Percentiles rank a stretch among this genome's conserved stretches.
phyloP scores from a whole-genome alignment of 2,113 vertebrate species.

The Pogonocichla stellata region DNA sequence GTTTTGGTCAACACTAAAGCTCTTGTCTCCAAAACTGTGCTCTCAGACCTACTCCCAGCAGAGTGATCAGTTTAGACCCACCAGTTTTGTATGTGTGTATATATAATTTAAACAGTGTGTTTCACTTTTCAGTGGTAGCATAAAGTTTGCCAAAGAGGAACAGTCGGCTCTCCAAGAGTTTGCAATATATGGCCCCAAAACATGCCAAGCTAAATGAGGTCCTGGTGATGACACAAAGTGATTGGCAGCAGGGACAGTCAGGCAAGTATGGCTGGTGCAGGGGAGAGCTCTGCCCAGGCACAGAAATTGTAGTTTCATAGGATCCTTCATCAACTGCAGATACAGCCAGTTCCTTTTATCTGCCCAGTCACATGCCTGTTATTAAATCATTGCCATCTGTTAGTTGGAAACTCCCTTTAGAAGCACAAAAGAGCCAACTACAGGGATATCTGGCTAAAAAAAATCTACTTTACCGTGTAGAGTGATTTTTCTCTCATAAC shows the following conservation, averaged over 20 bases:
- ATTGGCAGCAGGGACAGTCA: background rate
- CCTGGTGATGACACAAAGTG: background rate
- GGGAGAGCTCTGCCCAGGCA: background rate
- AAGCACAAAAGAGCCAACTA: background rate
- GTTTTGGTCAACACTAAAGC: background rate
- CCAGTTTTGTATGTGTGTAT: accelerated
- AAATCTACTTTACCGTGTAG: background rate
- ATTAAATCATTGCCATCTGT: background rate
- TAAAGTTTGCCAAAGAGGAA: background rate
- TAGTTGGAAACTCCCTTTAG: background rate
- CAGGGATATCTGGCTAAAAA: background rate
- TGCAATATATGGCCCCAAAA: accelerated
- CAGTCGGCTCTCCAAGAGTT: background rate
- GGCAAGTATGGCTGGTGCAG: background rate
- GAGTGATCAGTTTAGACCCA: background rate
- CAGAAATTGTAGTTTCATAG: accelerated
- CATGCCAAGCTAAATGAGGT: background rate
- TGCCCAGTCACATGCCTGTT: background rate
- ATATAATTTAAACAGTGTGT: background rate
- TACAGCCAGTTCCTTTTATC: background rate
- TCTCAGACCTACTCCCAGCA: background rate
- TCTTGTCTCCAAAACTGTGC: background rate
- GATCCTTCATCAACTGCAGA: background rate
- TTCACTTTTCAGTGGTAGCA: background rate
- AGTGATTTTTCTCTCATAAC: background rate